Evolutionary conservation across 2,797 vertebrate genomes (phyloP), one percentile per base, ranked within the genome.

Genomic region (Delichon dasypus): DNA sequence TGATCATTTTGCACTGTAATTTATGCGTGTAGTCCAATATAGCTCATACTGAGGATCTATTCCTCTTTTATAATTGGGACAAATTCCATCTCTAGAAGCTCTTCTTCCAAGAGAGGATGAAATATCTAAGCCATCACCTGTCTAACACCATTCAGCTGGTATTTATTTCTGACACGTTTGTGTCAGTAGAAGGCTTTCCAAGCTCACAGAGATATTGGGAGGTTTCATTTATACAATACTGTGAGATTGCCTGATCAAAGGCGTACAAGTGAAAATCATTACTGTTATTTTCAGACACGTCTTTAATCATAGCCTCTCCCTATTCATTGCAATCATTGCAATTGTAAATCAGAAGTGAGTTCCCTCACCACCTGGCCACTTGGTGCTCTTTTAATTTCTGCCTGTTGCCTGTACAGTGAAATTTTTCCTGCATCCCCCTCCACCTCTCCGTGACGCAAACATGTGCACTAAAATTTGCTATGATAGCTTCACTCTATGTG

Each of bases 241-340:
- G 61, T 71, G 86, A 94, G 91, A 95, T 77, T 95, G 77, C 78
- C 90, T 94, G 94, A 96, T 94, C 95, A 96, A 97, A 96, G 91
- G 91, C 94, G 75, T 17, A 85, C 67, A 97, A 96, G 89, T 90
- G 71, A 93, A 93, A 97, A 94, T 96, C 86, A 94, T 96, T 96
- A 94, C 93, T 91, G 94, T 95, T 95, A 95, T 96, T 97, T 96
- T 95, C 91, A 96, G 95, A 64, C 85, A 57, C 45, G 13, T 90
- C 87, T 93, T 92, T 94, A 94, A 90, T 93, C 91, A 79, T 45
- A 94, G 90, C 77, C 61, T 95, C 90, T 93, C 57, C 74, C 93
- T 91, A 96, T 96, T 96, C 96, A 96, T 89, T 0, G 50, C 85
- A 96, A 95, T 95, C 91, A 95, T 58, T 83, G 91, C 91, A 76